Evolutionary conservation across 2,113 vertebrate species (phyloP), one percentile per base, ranked within the genome.

Genomic region (Aphelocoma coerulescens): DNA sequence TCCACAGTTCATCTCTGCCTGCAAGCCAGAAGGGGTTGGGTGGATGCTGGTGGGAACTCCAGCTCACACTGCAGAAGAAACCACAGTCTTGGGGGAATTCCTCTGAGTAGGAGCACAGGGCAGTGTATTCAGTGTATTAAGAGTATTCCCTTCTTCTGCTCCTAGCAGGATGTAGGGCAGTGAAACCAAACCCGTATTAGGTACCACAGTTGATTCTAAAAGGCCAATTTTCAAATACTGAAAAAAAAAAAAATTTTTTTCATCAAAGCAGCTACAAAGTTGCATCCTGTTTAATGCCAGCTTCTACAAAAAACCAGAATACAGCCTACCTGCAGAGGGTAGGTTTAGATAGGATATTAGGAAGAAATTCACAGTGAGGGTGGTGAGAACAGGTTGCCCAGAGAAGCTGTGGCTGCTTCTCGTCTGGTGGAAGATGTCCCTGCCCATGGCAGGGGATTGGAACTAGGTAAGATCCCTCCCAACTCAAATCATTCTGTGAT

Each of bases 1-100:
- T 14, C 20, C 67, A 9, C 27, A 52, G 13, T 17, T 59, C 24
- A 4, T 37, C 58, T 54, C 35, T 2, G 4, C 41, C 58, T 3
- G 0, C 15, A 1, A 26, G 19, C 17, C n/a, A 20, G 61, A 11
- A n/a, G 37, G 30, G 18, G 1, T 6, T 90, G 81, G 49, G 3
- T 62, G 35, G 62, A 0, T 65, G 68, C 3, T 35, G 54, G 16
- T 58, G 62, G 35, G 43, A 92, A 15, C 55, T 78, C 41, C 71
- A 69, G 57, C 16, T 71, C 27, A 18, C 0, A 0, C 20, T 51
- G 49, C 46, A 46, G 57, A 35, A 79, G 58, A 21, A 79, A 35
- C 22, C 20, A 23, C 8, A 8, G 20, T 33, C 44, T 28, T 46
- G 46, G 39, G 49, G 84, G 4, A 69, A 44, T 55, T 59, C 48